These are phyloP conservation scores for Peromyscus nudipes DNA, from an alignment of 2,797 vertebrate species.

Conservation along the genomic window DNA sequence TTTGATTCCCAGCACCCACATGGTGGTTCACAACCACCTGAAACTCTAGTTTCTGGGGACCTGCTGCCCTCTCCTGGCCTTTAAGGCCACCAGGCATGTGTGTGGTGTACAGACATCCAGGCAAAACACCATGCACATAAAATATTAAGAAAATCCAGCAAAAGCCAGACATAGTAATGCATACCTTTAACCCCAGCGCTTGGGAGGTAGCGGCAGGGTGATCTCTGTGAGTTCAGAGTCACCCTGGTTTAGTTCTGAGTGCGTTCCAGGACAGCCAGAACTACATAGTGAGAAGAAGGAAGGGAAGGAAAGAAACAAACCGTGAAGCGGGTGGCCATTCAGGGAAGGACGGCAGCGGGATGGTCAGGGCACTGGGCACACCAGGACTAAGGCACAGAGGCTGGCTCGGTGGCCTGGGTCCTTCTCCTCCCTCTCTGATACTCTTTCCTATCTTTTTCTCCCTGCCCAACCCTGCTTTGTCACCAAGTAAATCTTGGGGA, in stretches of 20 bases:
- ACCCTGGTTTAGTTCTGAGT: background rate
- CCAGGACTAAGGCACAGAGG: too few species aligned
- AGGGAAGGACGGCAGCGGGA: background rate
- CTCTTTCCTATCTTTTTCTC: too few species aligned
- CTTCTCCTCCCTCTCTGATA: background rate
- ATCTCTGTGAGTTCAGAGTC: background rate
- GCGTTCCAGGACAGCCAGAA: too few species aligned
- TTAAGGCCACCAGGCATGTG: background rate
- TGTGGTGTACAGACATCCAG: background rate
- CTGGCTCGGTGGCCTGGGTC: background rate
- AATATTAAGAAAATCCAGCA: background rate
- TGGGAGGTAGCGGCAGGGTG: background rate
- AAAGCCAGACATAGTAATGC: background rate
- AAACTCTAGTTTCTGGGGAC: background rate
- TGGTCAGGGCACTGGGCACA: fast-evolving
- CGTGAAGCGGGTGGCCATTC: background rate
- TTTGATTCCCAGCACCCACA: background rate
- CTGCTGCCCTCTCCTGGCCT: background rate
- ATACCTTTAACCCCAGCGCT: background rate
- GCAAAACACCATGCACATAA: background rate
- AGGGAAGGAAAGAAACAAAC: background rate
- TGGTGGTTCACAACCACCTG: background rate
- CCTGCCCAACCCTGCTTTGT: background rate
- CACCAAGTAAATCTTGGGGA: background rate
- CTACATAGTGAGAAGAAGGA: background rate